A percentile compares a stretch with the other conserved stretches of the same genome.
phyloP scores from a whole-genome alignment of 2,113 vertebrate genomes.

The Protobothrops mucrosquamatus region DNA sequence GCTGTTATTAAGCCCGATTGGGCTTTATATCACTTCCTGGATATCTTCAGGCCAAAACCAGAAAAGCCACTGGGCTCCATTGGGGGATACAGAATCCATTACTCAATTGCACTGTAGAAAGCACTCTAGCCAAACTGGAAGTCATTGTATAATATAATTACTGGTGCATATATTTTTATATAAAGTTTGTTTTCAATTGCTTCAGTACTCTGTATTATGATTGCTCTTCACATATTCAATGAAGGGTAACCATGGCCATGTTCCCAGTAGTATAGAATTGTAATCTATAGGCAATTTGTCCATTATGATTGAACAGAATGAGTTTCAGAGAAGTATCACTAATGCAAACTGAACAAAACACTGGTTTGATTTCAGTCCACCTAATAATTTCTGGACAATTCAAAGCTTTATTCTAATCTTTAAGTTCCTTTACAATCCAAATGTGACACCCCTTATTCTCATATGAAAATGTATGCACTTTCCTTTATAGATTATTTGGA shows the following conservation, averaged over 20 bases:
- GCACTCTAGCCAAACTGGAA: background rate
- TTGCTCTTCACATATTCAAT: background rate
- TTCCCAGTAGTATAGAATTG: background rate
- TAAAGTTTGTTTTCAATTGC: background rate
- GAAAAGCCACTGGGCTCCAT: background rate
- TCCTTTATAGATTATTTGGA: background rate
- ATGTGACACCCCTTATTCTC: background rate
- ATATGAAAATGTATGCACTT: background rate
- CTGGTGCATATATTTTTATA: background rate
- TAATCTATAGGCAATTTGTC: background rate
- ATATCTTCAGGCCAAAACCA: conserved; percentile 10
- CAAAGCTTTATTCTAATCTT: background rate
- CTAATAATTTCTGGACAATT: background rate
- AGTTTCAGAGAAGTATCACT: background rate
- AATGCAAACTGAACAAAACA: background rate
- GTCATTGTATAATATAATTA: background rate
- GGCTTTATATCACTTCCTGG: conserved; percentile 3
- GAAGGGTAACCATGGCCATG: background rate
- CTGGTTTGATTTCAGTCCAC: background rate
- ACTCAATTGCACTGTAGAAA: background rate
- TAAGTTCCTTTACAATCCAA: background rate
- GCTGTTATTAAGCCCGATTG: background rate
- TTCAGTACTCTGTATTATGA: background rate
- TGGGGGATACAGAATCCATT: background rate
- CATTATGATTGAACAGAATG: conserved; percentile 1